Percentiles rank a stretch among this genome's conserved stretches.
Conservation (phyloP, 2,888 invertebrate species). For the Sabatieria punctata region DNA sequence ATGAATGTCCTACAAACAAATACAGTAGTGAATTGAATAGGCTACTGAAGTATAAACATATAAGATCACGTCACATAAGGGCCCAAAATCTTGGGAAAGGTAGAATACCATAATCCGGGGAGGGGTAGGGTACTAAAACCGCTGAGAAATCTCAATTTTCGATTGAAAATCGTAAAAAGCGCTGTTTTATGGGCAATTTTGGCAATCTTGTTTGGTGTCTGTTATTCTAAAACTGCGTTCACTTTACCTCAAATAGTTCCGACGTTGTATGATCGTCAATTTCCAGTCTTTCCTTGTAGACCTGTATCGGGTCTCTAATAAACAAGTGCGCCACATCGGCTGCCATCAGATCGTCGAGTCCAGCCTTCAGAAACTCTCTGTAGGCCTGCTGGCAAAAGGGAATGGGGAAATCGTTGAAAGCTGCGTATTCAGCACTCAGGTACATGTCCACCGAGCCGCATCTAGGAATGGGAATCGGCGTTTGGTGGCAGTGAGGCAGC, state of each 20-base stretch:
- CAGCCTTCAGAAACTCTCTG: slow-evolving; percentile 41
- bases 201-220: not conserved
- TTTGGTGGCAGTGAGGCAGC: slow-evolving; percentile 42
- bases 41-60: too few species aligned
- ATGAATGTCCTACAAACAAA: not conserved
- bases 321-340: slow-evolving; percentile 89
- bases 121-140: too few species aligned
- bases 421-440: slow-evolving; percentile 58
- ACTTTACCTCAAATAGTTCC: slow-evolving; percentile 76
- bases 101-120: too few species aligned
- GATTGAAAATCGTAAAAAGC: too few species aligned
- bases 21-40: too few species aligned
- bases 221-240: not conserved
- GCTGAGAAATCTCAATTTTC: too few species aligned
- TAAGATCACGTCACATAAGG: too few species aligned
- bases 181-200: too few species aligned
- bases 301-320: slow-evolving; percentile 76
- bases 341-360: slow-evolving; percentile 74
- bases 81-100: too few species aligned
- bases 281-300: slow-evolving; percentile 60
- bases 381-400: not conserved
- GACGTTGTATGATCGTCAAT: slow-evolving; percentile 77
- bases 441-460: slow-evolving; percentile 93
- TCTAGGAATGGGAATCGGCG: slow-evolving; percentile 68
- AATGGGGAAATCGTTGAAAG: slow-evolving; percentile 67